Conservation (phyloP, 2,888 invertebrate genomes). For the Trichogramma evanescens region DNA sequence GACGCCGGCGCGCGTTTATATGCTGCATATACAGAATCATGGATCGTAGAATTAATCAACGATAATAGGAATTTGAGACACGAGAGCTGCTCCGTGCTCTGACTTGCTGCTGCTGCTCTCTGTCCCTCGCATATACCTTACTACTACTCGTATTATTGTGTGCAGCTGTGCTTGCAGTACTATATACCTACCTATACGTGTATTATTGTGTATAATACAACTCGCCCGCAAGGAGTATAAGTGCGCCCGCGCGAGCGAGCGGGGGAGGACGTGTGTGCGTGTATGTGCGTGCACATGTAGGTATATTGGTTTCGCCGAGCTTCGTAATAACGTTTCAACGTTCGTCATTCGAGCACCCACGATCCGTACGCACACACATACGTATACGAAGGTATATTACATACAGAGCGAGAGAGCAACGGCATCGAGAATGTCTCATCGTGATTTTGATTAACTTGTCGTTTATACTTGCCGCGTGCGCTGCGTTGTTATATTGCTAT, state of each 20-base stretch:
- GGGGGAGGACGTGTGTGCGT: neutral
- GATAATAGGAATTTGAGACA: conserved; percentile 20
- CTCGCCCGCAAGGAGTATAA: too few species aligned
- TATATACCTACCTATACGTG: too few species aligned
- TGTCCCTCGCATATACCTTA: too few species aligned
- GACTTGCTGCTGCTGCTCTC: too few species aligned
- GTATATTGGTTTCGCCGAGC: too few species aligned
- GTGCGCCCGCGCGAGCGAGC: neutral
- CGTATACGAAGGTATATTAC: neutral
- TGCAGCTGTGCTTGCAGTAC: too few species aligned
- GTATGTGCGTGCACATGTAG: neutral
- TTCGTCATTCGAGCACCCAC: neutral
- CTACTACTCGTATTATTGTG: too few species aligned
- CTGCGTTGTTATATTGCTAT: too few species aligned
- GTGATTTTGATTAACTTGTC: too few species aligned
- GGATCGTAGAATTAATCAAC: conserved; percentile 16
- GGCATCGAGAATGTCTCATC: too few species aligned
- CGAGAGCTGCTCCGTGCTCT: neutral
- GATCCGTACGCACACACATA: neutral
- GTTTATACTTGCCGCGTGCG: too few species aligned
- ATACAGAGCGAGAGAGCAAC: neutral
- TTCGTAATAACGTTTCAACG: neutral
- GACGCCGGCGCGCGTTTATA: neutral
- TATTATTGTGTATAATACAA: too few species aligned
- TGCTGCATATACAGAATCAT: neutral